Percentiles rank a stretch among this genome's conserved stretches.
These are phyloP conservation scores for Pholis gunnellus DNA, from an alignment of 2,113 vertebrate genomes.

Conservation along the genomic window DNA sequence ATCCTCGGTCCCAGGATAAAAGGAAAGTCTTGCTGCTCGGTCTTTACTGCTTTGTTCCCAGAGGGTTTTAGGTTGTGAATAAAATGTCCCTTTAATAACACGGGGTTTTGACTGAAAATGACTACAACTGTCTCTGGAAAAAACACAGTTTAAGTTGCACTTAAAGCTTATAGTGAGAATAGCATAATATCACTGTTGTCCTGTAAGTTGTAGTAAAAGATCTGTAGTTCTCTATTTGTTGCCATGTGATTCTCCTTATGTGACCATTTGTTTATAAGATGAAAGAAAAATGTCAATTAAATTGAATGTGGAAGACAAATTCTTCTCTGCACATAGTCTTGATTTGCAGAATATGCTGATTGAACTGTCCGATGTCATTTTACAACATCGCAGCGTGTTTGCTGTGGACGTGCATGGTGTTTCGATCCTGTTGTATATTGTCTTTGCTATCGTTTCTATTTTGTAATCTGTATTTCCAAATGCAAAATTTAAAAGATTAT, in stretches of 20 bases:
- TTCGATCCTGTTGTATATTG: conserved; percentile 77
- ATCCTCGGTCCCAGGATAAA: conserved; percentile 19
- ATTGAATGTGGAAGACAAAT: conserved; percentile 80
- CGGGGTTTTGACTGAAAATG: conserved; percentile 50
- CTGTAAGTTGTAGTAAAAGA: conserved; percentile 78
- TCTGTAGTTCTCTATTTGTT: conserved; percentile 82
- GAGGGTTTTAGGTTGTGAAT: conserved; percentile 61
- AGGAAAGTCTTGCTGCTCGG: conserved; percentile 47
- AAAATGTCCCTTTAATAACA: conserved; percentile 75
- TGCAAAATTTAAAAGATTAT: conserved; percentile 84
- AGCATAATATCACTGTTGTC: conserved; percentile 82
- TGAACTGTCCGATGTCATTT: conserved; percentile 60
- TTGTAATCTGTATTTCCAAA: conserved; percentile 86
- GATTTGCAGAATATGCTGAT: conserved; percentile 52
- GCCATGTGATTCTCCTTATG: conserved; percentile 81
- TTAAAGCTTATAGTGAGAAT: conserved; percentile 78
- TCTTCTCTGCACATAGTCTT: conserved; percentile 76
- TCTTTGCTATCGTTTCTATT: conserved; percentile 82
- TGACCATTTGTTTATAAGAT: conserved; percentile 81
- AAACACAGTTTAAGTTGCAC: conserved; percentile 68
- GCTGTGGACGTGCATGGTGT: conserved; percentile 83
- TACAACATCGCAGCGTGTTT: conserved; percentile 67
- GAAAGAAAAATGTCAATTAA: conserved; percentile 77
- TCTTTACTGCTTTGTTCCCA: conserved; percentile 47
- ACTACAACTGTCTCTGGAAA: conserved; percentile 56